Evolutionary conservation across 2,888 invertebrate species (phyloP), one percentile per base, ranked within the genome.

Genomic region (Dicyrtomina minuta): DNA sequence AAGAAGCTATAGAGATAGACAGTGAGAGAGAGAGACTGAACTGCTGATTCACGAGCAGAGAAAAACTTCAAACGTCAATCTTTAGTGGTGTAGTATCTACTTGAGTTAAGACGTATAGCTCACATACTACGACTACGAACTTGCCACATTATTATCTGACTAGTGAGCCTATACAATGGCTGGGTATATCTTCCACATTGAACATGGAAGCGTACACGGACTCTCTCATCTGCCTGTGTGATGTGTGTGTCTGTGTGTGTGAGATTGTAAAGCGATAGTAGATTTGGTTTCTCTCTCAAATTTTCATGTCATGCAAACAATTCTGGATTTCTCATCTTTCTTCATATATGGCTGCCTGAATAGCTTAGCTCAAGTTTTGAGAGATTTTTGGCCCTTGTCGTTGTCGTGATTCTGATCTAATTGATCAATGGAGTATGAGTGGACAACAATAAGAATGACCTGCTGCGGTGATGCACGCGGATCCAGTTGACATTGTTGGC

Each of bases 391-490:
- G 39, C 10, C 39, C 17, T 33, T 15, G 33, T 56, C 56, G 15
- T 20, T 46, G 62, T 64, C 64, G 64, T 64, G 64, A 64, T 64
- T 39, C 20, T 24, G 64, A 64, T 64, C 51, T 64, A 64, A 64
- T 64, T 64, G 64, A 51, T 64, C 64, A 64, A 24, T 64, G 64
- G 39, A 51, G 64, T 33, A 64, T 51, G 22, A 64, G 64, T 51
- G 64, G 64, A 51, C 51, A 64, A 51, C 51, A 64, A 51, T 39
- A 22, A 33, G 51, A 39, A 64, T 64, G 64, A 64, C 64, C 64
- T 64, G 64, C 64, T 64, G 64, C 17, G 64, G 53, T 39, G 64
- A 64, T 64, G 51, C 59, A 20, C 49, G 39, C 55, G 27, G 51
- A 51, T 64, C 64, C 64, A 41, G 64, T 49, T 64, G 64, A 64